These are phyloP conservation scores for Lepidocolaptes lacrymiger DNA, from an alignment of 2,797 vertebrate species.

Conservation along the genomic window DNA sequence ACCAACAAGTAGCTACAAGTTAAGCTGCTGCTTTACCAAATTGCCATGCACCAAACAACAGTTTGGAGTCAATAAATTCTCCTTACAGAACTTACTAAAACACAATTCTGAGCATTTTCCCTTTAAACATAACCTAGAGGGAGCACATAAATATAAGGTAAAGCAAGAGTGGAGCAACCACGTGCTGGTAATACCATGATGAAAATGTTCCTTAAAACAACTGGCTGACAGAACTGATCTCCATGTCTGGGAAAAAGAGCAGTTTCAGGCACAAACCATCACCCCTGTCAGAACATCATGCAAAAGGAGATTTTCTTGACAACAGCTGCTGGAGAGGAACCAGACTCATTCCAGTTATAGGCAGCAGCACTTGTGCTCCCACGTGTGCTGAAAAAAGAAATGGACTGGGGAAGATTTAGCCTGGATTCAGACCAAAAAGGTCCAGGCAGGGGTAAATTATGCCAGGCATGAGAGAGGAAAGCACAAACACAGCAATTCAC, in stretches of 20 bases:
- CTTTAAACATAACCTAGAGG: background rate
- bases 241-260: background rate
- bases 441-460: background rate
- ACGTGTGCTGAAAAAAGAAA: background rate
- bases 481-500: fast-evolving
- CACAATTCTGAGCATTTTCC: background rate
- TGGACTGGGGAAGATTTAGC: background rate
- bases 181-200: background rate
- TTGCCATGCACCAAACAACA: background rate
- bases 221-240: background rate
- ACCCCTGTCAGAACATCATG: background rate
- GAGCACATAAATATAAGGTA: fast-evolving
- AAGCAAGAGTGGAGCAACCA: background rate
- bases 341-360: background rate
- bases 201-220: background rate
- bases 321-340: background rate
- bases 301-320: background rate
- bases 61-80: background rate
- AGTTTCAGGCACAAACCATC: background rate
- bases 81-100: background rate
- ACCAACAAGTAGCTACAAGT: background rate
- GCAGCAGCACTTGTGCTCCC: background rate
- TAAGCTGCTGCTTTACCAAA: background rate
- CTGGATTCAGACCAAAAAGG: background rate
- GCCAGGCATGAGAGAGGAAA: background rate